Base-by-base conservation (phyloP, 2,888 invertebrate species). In the Lycophotia porphyrea region DNA sequence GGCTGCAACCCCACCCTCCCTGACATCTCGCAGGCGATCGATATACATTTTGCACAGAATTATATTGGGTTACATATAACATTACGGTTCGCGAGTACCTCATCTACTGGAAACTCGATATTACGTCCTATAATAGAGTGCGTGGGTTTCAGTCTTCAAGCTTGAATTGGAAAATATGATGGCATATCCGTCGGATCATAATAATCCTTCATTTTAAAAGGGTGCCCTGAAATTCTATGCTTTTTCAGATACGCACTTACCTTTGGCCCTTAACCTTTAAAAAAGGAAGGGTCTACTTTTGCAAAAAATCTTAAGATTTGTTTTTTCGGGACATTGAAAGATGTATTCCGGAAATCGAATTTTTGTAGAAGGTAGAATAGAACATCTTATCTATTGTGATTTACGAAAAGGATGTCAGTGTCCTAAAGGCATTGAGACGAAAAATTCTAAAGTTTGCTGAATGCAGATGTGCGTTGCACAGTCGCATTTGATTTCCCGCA, bases 11-110 rank as follows among this genome's bases (percentile, higher is more conserved):
- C 84, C 78, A 65, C 78, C 80, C 69, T 42, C 77, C 73, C 78
- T 77, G 71, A 72, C 77, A 69, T 77, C 81, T 82, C 86, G 44
- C 76, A 75, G 58, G 31, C 87, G 84, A 85, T 87, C 90, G 85
- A 90, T 90, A 89, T 76, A 78, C 84, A 84, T 88, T 88, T 85
- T 84, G 85, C 85, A 74, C 82, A 84, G 84, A 80, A 85, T 84
- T 87, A 84, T 88, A 89, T 88, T 84, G 71, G 71, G 84, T 83
- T 84, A 84, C 83, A 78, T 70, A 76, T 74, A 70, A 52, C 71
- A 71, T 78, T 67, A 82, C 80, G 74, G 79, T 77, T 78, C 74
- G 61, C 71, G 76, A 69, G 74, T 87, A 74, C 76, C 71, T 78
- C 75, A 64, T 86, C 79, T 81, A 80, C 73, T 88, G 80, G 87